These are phyloP conservation scores for Catamblyrhynchus diadema DNA, from an alignment of 2,797 vertebrate species.

Conservation along the genomic window DNA sequence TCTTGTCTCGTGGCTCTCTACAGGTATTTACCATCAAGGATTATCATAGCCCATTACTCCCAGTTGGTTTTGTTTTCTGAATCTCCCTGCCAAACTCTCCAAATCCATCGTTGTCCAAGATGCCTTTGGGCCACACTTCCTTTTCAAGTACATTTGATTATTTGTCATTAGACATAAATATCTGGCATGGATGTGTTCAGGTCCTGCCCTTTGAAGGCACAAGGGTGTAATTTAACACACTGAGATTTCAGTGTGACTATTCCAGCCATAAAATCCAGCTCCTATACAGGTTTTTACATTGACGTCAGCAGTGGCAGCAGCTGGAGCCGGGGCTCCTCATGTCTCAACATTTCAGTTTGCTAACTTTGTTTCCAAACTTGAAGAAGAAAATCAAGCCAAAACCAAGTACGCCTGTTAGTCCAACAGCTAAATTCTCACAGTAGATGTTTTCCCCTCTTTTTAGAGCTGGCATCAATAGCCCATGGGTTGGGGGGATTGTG, in stretches of 20 bases:
- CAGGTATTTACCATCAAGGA: neutral
- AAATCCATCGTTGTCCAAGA: neutral
- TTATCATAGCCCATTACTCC: neutral
- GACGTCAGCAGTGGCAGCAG: slow-evolving; percentile 40
- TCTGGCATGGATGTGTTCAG: neutral
- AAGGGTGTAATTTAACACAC: slow-evolving; percentile 40
- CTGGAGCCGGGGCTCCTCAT: slow-evolving; percentile 11
- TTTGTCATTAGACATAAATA: slow-evolving; percentile 32
- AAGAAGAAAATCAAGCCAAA: neutral
- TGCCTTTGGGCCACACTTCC: neutral
- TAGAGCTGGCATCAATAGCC: fast-evolving
- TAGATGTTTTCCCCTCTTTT: neutral
- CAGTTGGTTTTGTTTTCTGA: neutral
- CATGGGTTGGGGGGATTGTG: neutral
- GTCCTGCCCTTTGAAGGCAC: neutral
- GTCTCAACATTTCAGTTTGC: neutral
- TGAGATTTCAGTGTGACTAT: slow-evolving; percentile 15
- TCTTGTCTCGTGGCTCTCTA: neutral
- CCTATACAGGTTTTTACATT: slow-evolving; percentile 40
- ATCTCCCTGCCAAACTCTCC: neutral
- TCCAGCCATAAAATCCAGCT: slow-evolving; percentile 47
- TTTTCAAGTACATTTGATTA: neutral
- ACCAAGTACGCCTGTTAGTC: neutral
- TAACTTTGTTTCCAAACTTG: neutral
- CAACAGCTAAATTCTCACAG: fast-evolving